Evolutionary conservation across 2,888 invertebrate genomes (phyloP), one percentile per base, ranked within the genome.

Genomic region (Lycophotia porphyrea): DNA sequence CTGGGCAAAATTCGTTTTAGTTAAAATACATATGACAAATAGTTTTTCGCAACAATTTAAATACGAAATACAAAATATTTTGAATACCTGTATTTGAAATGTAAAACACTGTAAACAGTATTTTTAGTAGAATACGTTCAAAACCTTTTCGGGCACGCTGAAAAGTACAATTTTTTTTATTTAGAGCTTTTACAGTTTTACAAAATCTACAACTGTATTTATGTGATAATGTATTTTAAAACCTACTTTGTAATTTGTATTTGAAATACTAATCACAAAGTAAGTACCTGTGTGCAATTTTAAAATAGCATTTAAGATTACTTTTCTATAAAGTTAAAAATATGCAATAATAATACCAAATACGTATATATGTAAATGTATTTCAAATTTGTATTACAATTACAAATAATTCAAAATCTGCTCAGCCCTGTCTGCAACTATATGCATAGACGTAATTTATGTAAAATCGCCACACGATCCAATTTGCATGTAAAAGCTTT

Each of bases 401-500:
- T 15, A 55, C 27, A 27, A 58, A 18, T 58, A 1, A 31, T 58
- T 58, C 18, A 3, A 8, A 27, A 31, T 18, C 18, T 31, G 58
- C 8, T 18, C 18, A 31, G 31, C 58, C 58, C 58, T 31, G 58
- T 58, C 58, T 60, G 21, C 34, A 21, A 9, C 18, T 27, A 55
- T 55, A 34, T 64, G 44, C 64, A 64, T 60, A 44, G 9, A 58
- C 71, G 71, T 83, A 86, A 86, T 85, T 85, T 87, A 84, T 86
- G 79, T 78, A 74, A 77, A 87, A 86, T 81, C 75, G 70, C 67
- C 75, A 63, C 75, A 71, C 71, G 76, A 73, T 85, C 75, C 76
- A 83, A 87, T 88, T 89, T 89, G 84, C 88, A 89, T 88, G 78
- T 81, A 71, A 88, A 88, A 77, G 78, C 78, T 67, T 49, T 27